Evolutionary conservation across 2,113 vertebrate species (phyloP).

Genomic region (Xerus inauris): DNA sequence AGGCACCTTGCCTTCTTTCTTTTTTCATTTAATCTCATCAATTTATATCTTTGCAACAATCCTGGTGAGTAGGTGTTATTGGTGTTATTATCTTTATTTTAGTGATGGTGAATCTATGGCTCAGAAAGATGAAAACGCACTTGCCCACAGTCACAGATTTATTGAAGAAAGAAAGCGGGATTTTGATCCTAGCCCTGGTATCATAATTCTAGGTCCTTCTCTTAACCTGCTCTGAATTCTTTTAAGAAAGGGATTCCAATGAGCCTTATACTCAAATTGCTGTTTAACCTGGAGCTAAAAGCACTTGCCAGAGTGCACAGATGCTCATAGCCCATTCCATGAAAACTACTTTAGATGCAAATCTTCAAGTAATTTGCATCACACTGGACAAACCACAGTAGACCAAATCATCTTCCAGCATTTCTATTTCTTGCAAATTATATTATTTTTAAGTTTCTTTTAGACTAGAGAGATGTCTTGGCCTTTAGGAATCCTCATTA

Average conservation of each 20-base stretch:
- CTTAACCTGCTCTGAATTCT: neutral
- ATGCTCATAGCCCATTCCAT: neutral
- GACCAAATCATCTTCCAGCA: neutral
- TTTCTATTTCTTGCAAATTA: neutral
- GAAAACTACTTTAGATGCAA: neutral
- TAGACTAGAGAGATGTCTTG: neutral
- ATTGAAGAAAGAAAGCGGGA: neutral
- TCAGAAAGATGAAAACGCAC: neutral
- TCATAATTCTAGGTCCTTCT: neutral
- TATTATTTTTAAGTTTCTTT: neutral
- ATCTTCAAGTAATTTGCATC: neutral
- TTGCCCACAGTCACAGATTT: neutral
- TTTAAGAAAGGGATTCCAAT: neutral
- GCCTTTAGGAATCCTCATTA: neutral
- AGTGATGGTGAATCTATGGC: neutral
- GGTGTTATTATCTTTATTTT: neutral
- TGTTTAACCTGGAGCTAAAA: neutral
- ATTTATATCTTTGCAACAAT: slow-evolving; percentile 1
- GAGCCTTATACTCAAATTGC: neutral
- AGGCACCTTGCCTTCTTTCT: neutral
- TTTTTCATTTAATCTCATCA: neutral
- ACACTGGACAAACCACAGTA: neutral
- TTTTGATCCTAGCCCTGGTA: neutral
- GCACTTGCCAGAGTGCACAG: neutral
- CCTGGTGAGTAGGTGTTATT: neutral